Base-by-base conservation (phyloP, 2,888 invertebrate genomes). In the Neocrepidodera transversa region DNA sequence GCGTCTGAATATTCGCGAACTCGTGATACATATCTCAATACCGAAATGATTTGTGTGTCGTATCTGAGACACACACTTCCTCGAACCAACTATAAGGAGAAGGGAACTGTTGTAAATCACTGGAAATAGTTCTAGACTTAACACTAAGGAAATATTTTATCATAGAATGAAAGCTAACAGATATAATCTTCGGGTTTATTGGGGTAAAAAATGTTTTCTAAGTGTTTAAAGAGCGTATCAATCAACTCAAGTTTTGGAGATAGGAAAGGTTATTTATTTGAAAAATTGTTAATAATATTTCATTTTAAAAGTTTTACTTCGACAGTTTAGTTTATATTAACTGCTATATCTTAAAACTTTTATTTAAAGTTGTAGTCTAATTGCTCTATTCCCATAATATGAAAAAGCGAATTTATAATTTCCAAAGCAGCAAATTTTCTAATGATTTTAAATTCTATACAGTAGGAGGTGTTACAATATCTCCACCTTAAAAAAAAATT, bases 1-100 rank as follows among this genome's bases (percentile, higher is more conserved):
- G 42, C 36, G 57, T 48, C 53, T 61, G 57, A 61, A 57, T 61
- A 61, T 61, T 57, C 57, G 53, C 49, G 57, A 63, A 60, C 60
- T 63, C 60, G 47, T 60, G 63, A 60, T 55, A 63, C 57, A 60
- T 60, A 63, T 63, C 60, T 63, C 54, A 58, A 58, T 58, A 45
- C 49, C 23, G 32, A 61, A 58, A 63, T 61, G 63, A 63, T 63
- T 63, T 63, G 63, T 63, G 60, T 54, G 48, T 47, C 58, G 53
- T 49, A 52, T 62, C 59, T 62, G 28, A 57, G 60, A 53, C 51
- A 49, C 57, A 61, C 35, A 50, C 50, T 57, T 57, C 57, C 57
- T 57, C 50, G 45, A 51, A 51, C 20, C 57, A 45, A 57, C 57
- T 57, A 51, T 35, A 43, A 43, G 43, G 43, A 43, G 57, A 57